These are phyloP conservation scores for Narcine bancroftii DNA, from an alignment of 2,113 vertebrate genomes.

Conservation along the genomic window DNA sequence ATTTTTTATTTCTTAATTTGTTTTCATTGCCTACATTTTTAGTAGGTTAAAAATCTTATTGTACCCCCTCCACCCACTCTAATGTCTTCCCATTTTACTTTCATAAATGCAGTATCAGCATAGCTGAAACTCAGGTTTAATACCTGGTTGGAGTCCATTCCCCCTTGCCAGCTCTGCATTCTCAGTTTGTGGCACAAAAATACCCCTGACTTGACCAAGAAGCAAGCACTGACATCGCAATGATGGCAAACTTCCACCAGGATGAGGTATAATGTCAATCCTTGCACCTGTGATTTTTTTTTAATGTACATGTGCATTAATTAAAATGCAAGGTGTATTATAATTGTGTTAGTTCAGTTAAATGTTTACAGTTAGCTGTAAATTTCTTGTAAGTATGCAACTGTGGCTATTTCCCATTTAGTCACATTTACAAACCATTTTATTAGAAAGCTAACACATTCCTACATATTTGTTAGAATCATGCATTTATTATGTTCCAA, in stretches of 20 bases:
- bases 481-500: neutral
- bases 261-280: neutral
- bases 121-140: neutral
- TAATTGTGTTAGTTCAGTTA: constrained; percentile 18
- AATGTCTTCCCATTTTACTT: neutral
- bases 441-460: neutral
- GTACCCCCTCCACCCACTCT: neutral
- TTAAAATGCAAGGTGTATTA: neutral
- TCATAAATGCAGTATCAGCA: neutral
- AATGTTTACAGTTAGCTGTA: constrained; percentile 31
- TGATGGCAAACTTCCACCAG: neutral
- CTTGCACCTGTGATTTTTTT: neutral
- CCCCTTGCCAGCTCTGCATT: neutral
- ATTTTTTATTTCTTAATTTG: neutral
- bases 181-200: neutral
- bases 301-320: neutral
- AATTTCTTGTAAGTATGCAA: constrained; percentile 17
- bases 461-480: neutral
- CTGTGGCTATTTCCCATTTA: neutral
- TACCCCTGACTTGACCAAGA: neutral
- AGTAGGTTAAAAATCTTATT: neutral
- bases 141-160: neutral
- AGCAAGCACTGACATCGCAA: neutral
- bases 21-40: neutral
- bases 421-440: constrained; percentile 25